Evolutionary conservation across 92 coral and sea anemone species (phyloP).

Genomic region (Phenganax stokvisi): DNA sequence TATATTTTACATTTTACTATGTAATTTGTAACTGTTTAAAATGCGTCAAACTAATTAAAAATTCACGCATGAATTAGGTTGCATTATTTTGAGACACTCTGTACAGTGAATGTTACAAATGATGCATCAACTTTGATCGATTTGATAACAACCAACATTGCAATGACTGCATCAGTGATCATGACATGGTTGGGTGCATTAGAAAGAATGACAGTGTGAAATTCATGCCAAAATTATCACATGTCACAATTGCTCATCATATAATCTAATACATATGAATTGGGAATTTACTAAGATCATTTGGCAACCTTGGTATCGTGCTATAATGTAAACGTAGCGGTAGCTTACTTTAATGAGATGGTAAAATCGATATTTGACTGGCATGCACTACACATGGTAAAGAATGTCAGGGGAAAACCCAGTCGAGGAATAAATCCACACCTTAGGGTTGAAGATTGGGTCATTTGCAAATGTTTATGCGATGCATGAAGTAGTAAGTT

Average conservation of each 20-base stretch:
- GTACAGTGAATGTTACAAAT: too few relatives aligned
- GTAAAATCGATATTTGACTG: conserved; percentile 5
- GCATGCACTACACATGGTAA: neutral
- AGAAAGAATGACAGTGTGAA: neutral
- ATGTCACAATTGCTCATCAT: neutral
- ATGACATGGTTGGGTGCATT: neutral
- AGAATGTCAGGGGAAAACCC: conserved; percentile 15
- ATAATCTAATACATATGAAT: neutral
- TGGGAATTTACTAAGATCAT: neutral
- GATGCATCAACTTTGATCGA: too few relatives aligned
- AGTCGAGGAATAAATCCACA: neutral
- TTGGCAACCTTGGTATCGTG: neutral
- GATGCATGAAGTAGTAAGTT: too few relatives aligned
- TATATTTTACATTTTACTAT: too few relatives aligned
- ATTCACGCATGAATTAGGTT: too few relatives aligned
- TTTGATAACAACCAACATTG: too few relatives aligned
- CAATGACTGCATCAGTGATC: neutral
- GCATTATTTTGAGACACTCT: too few relatives aligned
- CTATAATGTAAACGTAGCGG: neutral
- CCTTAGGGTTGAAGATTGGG: neutral
- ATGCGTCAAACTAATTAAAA: too few relatives aligned
- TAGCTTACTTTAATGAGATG: neutral
- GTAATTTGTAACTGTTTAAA: too few relatives aligned
- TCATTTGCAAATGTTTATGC: too few relatives aligned
- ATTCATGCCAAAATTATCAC: neutral